Evolutionary conservation across 2,113 vertebrate species (phyloP), one percentile per base, ranked within the genome.

Genomic region (Procapra przewalskii): DNA sequence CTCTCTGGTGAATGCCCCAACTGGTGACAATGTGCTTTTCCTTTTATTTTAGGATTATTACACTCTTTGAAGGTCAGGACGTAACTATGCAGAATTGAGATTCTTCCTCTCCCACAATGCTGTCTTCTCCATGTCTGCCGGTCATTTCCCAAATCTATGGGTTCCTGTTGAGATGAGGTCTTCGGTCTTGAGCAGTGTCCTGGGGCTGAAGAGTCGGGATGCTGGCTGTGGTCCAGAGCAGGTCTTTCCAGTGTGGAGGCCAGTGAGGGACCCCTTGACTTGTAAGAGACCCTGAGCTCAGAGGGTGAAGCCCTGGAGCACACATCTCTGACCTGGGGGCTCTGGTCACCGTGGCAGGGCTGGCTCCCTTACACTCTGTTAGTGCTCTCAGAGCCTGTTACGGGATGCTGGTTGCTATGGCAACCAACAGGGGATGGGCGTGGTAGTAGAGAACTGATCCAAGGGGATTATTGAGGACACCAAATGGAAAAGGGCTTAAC

Each of bases 351-450:
- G 1, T 13, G 54, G 31, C 1, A 6, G 36, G 16, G 45, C n/a
- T 3, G n/a, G 54, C n/a, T 31, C 15, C 19, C 21, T 0, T 54
- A 55, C 8, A 6, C 25, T 43, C 25, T 5, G 8, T 43, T 3
- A 48, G 12, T 15, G 59, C 19, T 43, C 7, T 64, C 85, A 2
- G 12, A 21, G 79, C 12, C 67, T 50, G 36, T 52, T 33, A n/a
- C 15, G 81, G 80, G n/a, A 3, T 54, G 55, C 48, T n/a, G 54
- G 54, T 75, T 21, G 48, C 5, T 55, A 29, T 2, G 60, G 48
- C 0, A 3, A 36, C 2, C 0, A 4, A 31, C 2, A 23, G n/a
- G n/a, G 27, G 14, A 0, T n/a, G 6, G 43, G 7, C 17, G 2
- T 3, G 5, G 31, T 3, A 11, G 59, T 36, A 7, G 81, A 33